Conservation (phyloP, 92 coral and sea anemone genomes). For the Isaurus tuberculatus region DNA sequence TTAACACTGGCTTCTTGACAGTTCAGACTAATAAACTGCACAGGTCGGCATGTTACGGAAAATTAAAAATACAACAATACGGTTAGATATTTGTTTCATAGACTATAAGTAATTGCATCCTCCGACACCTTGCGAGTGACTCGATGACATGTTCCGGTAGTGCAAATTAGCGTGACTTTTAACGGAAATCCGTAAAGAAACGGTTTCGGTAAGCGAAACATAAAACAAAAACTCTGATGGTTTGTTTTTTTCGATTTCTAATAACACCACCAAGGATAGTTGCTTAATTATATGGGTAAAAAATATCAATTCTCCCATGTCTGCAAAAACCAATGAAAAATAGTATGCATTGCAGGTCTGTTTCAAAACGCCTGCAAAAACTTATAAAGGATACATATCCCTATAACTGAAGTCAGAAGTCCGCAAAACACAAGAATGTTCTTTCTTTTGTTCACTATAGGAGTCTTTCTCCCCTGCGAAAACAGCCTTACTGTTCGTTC, state of each 20-base stretch:
- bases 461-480: slow-evolving; percentile 46
- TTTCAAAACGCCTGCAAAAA: not conserved
- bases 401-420: slow-evolving; percentile 87
- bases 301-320: not conserved
- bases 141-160: not conserved
- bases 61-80: slow-evolving; percentile 10
- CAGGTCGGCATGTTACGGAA: not conserved
- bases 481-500: slow-evolving; percentile 60
- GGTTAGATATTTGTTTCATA: not conserved
- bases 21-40: not conserved
- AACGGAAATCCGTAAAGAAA: not conserved
- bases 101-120: not conserved
- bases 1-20: not conserved
- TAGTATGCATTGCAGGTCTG: not conserved
- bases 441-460: slow-evolving; percentile 60
- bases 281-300: not conserved
- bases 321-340: not conserved
- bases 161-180: not conserved
- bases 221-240: not conserved
- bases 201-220: not conserved
- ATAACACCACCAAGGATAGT: not conserved
- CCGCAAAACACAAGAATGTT: slow-evolving; percentile 82
- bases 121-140: not conserved
- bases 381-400: slow-evolving; percentile 94
- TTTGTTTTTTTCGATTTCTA: not conserved